A percentile compares a stretch with the other conserved stretches of the same genome.
Evolutionary conservation across 1,140 invertebrate species (phyloP).

Genomic region (Pseudomyrmex gracilis): DNA sequence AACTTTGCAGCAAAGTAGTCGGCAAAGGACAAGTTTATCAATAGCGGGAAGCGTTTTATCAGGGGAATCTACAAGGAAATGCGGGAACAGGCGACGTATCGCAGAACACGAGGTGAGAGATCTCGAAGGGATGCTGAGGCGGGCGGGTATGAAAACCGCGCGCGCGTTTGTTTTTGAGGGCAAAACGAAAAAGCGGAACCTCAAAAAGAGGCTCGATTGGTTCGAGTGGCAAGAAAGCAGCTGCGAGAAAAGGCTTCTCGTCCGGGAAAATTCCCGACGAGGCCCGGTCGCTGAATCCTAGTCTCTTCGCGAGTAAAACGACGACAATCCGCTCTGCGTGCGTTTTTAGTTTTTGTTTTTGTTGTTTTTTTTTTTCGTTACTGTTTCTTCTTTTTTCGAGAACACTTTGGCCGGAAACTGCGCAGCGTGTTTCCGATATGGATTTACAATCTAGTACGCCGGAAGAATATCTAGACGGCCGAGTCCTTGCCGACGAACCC

Average conservation of each 20-base stretch:
- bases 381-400: constrained; percentile 61
- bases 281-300: neutral
- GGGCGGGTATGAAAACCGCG: constrained; percentile 34
- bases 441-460: constrained; percentile 86
- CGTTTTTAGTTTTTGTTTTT: constrained; percentile 59
- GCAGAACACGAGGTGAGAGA: constrained; percentile 39
- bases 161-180: neutral
- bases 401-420: constrained; percentile 66
- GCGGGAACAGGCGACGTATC: constrained; percentile 26
- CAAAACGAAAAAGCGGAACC: constrained; percentile 29
- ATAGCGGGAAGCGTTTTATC: constrained; percentile 4
- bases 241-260: neutral
- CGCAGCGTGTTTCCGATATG: constrained; percentile 50
- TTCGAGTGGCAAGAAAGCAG: constrained; percentile 20
- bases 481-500: constrained; percentile 94
- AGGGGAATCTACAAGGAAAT: constrained; percentile 24
- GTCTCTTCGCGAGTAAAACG: neutral
- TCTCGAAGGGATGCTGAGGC: constrained; percentile 23
- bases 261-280: neutral
- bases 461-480: constrained; percentile 90
- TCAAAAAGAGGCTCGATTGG: neutral
- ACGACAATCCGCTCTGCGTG: constrained; percentile 45
- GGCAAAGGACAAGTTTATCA: constrained; percentile 25
- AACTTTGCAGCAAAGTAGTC: constrained; percentile 32
- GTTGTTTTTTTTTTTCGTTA: constrained; percentile 21